phyloP scores from a whole-genome alignment of 1,140 invertebrate genomes.

The Drosophila kikkawai region DNA sequence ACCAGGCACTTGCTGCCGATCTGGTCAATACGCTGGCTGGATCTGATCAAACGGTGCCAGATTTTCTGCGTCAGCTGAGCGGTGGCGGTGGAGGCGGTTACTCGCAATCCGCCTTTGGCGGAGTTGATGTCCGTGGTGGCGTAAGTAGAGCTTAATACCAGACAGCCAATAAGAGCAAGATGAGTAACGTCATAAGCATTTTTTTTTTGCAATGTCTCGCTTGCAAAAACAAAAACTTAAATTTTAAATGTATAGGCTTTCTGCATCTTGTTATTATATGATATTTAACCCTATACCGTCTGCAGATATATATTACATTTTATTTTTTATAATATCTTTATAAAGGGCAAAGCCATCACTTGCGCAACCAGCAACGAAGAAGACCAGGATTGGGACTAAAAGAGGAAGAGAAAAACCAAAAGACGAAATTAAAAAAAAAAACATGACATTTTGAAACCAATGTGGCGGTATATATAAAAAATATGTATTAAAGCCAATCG shows the following conservation, averaged over 20 bases:
- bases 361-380: slow-evolving; percentile 23
- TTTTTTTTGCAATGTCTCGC: neutral
- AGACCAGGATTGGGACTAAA: slow-evolving; percentile 55
- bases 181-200: neutral
- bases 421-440: neutral
- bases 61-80: slow-evolving; percentile 86
- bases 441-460: neutral
- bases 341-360: slow-evolving; percentile 16
- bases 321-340: neutral
- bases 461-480: neutral
- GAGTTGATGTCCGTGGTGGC: slow-evolving; percentile 86
- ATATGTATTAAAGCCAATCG: neutral
- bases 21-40: slow-evolving; percentile 91
- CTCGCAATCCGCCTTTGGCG: slow-evolving; percentile 85
- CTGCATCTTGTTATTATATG: neutral
- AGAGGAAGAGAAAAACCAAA: too few relatives aligned
- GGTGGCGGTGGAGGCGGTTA: slow-evolving; percentile 69
- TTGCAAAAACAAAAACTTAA: too few relatives aligned
- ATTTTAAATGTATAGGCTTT: neutral
- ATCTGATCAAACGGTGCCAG: slow-evolving; percentile 88
- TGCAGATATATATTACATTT: neutral
- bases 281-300: too few relatives aligned
- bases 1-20: slow-evolving; percentile 87
- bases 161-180: neutral
- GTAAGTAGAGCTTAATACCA: slow-evolving; percentile 38